phyloP scores from a whole-genome alignment of 1,140 invertebrate genomes.

The Lepidostoma basale region DNA sequence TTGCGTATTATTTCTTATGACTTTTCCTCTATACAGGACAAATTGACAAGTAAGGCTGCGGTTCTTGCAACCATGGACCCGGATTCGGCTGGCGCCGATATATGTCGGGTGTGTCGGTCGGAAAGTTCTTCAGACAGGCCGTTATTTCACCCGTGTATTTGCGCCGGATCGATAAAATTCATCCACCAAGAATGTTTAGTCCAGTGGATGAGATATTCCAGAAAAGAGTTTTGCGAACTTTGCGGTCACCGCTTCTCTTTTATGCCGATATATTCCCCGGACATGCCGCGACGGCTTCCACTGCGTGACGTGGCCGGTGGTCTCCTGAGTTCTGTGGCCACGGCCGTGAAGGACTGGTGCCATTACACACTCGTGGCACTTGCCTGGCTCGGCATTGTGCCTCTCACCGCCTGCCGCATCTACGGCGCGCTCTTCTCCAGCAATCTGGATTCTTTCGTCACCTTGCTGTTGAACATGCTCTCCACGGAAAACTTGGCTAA shows the following conservation, averaged over 20 bases:
- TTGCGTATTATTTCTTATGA: conserved; percentile 8
- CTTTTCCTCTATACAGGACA: conserved; percentile 32
- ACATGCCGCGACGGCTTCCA: conserved; percentile 96
- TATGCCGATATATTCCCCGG: conserved; percentile 97
- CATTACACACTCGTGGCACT: conserved; percentile 93
- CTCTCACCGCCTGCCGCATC: conserved; percentile 94
- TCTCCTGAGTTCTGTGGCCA: conserved; percentile 84
- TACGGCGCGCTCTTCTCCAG: conserved; percentile 92
- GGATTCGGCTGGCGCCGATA: conserved; percentile 67
- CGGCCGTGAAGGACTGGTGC: conserved; percentile 93
- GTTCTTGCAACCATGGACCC: conserved; percentile 22
- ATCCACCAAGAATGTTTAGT: conserved; percentile 94
- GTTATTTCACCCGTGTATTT: conserved; percentile 97
- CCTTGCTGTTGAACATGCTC: conserved; percentile 88
- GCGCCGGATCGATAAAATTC: conserved; percentile 98
- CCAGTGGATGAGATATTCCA: conserved; percentile 93
- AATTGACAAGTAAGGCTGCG: conserved; percentile 2
- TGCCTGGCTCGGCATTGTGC: conserved; percentile 98
- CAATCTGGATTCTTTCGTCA: conserved; percentile 82
- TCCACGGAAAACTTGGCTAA: conserved; percentile 91
- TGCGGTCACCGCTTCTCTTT: conserved; percentile 98
- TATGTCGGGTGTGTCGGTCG: conserved; percentile 97
- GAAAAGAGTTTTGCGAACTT: conserved; percentile 98
- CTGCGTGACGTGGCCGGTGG: conserved; percentile 89
- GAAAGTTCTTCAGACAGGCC: conserved; percentile 82